Percentiles rank a stretch among this genome's conserved stretches.
Conservation (phyloP, 2,797 vertebrate species). For the Vireo griseus region DNA sequence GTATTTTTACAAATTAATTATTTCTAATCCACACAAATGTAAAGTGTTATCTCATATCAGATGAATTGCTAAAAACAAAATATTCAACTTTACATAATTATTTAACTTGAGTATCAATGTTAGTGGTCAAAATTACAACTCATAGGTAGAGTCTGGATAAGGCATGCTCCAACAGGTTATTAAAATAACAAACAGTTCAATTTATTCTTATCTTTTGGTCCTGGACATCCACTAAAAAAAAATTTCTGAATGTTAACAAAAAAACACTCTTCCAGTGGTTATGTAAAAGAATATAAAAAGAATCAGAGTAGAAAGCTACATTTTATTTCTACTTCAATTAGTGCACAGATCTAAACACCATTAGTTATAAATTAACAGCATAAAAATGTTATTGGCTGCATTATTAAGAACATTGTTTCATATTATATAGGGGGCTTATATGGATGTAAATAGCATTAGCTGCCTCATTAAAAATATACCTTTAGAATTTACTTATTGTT, state of each 20-base stretch:
- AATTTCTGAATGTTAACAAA: neutral
- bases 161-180: constrained; percentile 41
- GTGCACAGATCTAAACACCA: neutral
- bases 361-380: neutral
- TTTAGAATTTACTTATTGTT: neutral
- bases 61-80: neutral
- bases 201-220: neutral
- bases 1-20: neutral
- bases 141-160: neutral
- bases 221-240: neutral
- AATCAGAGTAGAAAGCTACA: neutral
- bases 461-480: neutral
- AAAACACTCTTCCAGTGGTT: neutral
- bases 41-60: neutral
- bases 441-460: neutral
- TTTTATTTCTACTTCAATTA: neutral
- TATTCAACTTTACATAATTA: neutral
- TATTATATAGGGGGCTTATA: neutral
- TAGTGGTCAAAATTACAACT: neutral
- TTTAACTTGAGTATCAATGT: neutral
- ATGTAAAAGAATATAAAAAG: neutral
- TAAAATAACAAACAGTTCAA: neutral
- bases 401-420: neutral
- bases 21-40: neutral
- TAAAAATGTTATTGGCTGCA: neutral